Evolutionary conservation across 1,140 invertebrate genomes (phyloP), one percentile per base, ranked within the genome.

Genomic region (Telenomus remus): DNA sequence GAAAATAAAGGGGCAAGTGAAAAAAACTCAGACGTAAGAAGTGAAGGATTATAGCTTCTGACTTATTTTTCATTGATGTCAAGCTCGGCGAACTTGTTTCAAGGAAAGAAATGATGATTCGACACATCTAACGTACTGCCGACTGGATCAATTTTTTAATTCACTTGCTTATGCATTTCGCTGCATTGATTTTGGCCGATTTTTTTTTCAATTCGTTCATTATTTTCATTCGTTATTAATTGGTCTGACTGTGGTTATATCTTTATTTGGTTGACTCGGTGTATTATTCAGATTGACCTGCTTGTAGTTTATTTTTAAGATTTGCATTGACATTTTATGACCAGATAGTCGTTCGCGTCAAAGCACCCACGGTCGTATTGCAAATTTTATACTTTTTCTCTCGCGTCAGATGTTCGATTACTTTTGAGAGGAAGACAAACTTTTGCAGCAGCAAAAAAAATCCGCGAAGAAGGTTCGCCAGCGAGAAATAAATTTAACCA

Each of bases 61-160:
- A 64, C 47, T 72, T 57, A 71, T 71, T 57, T 56, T 71, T 71
- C 59, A 63, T 64, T 54, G 51, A 71, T 54, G 57, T 63, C 53
- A 47, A 37, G 37, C 37, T 50, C 34, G 15, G 19, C 37, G 44
- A 43, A 55, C 43, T 46, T 46, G 39, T 27, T 70, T 61, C 50
- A 6, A 12, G 1, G 33, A 55, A 48, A 61, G 33, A 39, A 42
- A 61, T 43, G 16, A 16, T 12, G 33, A 48, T 60, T 60, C 61
- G 56, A 70, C 50, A 70, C 27, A 35, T 19, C 44, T 51, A 53
- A 11, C 9, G 51, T 48, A 39, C 37, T 9, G n/a, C n/a, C 37
- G 37, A 9, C 19, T 27, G 19, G 19, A 27, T 27, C 19, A 27
- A 27, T 27, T 27, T 27, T 27, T 27, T n/a, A n/a, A 27, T 27